Evolutionary conservation across 2,113 vertebrate species (phyloP), one percentile per base, ranked within the genome.

Genomic region (Trochalopteron elliotii): DNA sequence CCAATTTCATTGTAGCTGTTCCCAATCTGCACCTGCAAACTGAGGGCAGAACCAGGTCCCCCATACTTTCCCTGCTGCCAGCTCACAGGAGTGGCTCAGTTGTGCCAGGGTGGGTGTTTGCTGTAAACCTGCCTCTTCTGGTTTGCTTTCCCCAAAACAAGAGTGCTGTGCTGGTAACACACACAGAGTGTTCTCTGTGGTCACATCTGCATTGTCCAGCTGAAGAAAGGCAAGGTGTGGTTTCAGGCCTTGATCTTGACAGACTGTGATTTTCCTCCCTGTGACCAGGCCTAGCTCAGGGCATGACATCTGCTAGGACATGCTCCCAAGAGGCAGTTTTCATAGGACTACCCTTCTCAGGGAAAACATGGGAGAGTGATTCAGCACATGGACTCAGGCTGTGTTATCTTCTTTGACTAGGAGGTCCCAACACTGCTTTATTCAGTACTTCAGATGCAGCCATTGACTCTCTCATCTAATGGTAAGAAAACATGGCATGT

Each of bases 81-180:
- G 30, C 28, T 50, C 2, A 1, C 24, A 64, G 31, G 5, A 44
- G 25, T n/a, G 24, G 33, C 53, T n/a, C 37, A 28, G n/a, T 50
- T 0, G 0, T 52, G n/a, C 44, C 0, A 0, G 14, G 9, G 15
- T 40, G 40, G 18, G 16, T 27, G 23, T n/a, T 85, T 93, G 45
- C 24, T 60, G 19, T 83, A 45, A 45, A 42, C 30, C 24, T 63
- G 21, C 22, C 30, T 86, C 15, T 57, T 70, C 39, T 83, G 50
- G 5, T 11, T 81, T 77, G 20, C 35, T 85, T 81, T 35, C 52
- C 49, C 39, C 19, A 5, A 22, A 59, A 52, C 14, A 72, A 35
- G 37, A 59, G 5, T 20, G 31, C 14, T 45, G 35, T 19, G 35
- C 55, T 83, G 35, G 33, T 67, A 86, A 45, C 5, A 11, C 7